Evolutionary conservation across 2,113 vertebrate species (phyloP).

Genomic region (Oreochromis aureus): DNA sequence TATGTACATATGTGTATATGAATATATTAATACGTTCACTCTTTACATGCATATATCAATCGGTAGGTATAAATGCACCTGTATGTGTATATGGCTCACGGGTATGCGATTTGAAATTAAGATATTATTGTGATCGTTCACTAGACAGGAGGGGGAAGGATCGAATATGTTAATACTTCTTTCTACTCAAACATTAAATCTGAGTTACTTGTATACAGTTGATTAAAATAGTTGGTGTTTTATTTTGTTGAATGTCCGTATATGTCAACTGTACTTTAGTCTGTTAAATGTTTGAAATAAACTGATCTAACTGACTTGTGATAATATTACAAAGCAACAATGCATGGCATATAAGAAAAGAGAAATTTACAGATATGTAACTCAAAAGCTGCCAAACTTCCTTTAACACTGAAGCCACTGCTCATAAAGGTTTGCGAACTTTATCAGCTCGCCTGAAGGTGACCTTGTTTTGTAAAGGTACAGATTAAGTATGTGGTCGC

Average conservation of each 20-base stretch:
- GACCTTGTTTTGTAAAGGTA: background rate
- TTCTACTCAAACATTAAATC: background rate
- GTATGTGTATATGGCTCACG: background rate
- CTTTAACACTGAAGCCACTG: background rate
- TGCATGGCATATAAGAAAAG: background rate
- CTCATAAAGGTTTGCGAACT: background rate
- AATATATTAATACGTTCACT: background rate
- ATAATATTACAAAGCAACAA: background rate
- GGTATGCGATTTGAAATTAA: background rate
- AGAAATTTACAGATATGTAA: background rate
- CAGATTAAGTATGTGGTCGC: background rate
- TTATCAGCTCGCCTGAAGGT: background rate
- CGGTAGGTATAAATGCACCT: background rate
- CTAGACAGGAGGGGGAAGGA: background rate
- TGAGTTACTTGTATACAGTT: background rate
- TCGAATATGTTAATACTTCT: background rate
- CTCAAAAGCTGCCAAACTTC: background rate
- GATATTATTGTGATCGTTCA: background rate
- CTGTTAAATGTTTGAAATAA: background rate
- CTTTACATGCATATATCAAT: background rate
- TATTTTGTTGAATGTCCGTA: background rate
- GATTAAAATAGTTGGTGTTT: background rate
- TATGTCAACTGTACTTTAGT: background rate
- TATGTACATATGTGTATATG: background rate
- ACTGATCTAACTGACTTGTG: background rate